These are phyloP conservation scores for Cirrhinus mrigala DNA, from an alignment of 2,797 vertebrate genomes.

Conservation along the genomic window DNA sequence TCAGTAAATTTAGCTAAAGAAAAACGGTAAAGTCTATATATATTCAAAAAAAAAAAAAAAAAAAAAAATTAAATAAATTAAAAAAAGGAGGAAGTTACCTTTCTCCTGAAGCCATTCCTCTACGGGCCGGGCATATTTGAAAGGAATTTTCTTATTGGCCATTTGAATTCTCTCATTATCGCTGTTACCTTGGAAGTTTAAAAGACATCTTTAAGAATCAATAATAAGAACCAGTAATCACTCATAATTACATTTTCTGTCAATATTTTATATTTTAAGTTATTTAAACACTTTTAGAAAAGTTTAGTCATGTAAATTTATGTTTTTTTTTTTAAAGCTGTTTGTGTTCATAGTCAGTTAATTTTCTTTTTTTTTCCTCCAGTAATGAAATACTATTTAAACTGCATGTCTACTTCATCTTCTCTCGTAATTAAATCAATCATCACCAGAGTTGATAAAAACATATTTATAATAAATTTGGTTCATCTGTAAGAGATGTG, in stretches of 20 bases:
- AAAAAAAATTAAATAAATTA: constrained; percentile 73
- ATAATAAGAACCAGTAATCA: constrained; percentile 14
- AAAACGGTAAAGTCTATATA: background rate
- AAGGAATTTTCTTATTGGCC: constrained; percentile 99
- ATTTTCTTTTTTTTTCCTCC: constrained; percentile 21
- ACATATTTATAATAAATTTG: constrained; percentile 25
- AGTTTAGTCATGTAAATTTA: constrained; percentile 61
- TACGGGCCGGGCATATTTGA: constrained; percentile 97
- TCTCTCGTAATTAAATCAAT: constrained; percentile 42
- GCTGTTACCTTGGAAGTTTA: constrained; percentile 99
- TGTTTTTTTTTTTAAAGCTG: constrained; percentile 53
- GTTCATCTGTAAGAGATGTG: constrained; percentile 25
- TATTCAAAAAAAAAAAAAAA: constrained; percentile 25
- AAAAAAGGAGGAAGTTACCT: constrained; percentile 89
- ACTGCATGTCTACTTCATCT: constrained; percentile 31
- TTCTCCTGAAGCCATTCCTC: constrained; percentile 99
- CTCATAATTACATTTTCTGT: constrained; percentile 38
- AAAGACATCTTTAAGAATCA: constrained; percentile 91
- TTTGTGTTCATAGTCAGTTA: constrained; percentile 25
- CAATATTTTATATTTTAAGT: constrained; percentile 55
- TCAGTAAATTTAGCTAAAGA: background rate
- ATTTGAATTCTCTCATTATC: constrained; percentile 98
- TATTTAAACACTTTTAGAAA: constrained; percentile 60
- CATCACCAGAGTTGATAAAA: constrained; percentile 41
- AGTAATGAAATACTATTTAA: constrained; percentile 45